Conservation (phyloP, 1,140 invertebrate species). For the Caligus rogercresseyi region DNA sequence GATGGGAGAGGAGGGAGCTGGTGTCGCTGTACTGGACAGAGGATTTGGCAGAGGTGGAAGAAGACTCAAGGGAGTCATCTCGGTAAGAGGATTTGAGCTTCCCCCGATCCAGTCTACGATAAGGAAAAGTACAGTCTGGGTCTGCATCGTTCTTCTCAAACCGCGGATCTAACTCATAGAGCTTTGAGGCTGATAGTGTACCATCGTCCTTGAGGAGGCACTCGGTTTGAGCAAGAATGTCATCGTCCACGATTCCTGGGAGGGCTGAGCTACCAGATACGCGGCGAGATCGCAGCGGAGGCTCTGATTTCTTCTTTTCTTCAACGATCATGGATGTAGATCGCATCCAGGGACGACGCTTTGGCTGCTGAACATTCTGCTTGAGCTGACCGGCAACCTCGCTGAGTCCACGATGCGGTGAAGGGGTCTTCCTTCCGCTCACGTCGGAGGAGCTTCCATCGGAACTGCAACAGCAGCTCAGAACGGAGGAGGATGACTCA, state of each 20-base stretch:
- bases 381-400: neutral
- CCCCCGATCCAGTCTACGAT: neutral
- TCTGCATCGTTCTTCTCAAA: constrained; percentile 7
- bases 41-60: constrained; percentile 17
- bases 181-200: neutral
- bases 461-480: neutral
- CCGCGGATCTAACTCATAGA: constrained; percentile 1
- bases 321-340: neutral
- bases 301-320: neutral
- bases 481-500: neutral
- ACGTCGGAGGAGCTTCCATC: neutral
- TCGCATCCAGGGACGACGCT: neutral
- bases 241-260: neutral
- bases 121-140: neutral
- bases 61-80: constrained; percentile 19
- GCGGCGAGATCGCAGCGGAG: neutral
- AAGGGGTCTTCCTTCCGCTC: neutral
- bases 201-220: neutral
- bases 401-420: neutral
- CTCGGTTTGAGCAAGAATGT: neutral
- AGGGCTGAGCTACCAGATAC: neutral
- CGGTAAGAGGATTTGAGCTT: neutral
- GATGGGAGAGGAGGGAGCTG: constrained; percentile 10
- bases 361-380: neutral
- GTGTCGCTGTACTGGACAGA: constrained; percentile 17